Percentiles rank a stretch among this genome's conserved stretches.
Evolutionary conservation across 2,888 invertebrate genomes (phyloP).

Genomic region (Idaea aversata): DNA sequence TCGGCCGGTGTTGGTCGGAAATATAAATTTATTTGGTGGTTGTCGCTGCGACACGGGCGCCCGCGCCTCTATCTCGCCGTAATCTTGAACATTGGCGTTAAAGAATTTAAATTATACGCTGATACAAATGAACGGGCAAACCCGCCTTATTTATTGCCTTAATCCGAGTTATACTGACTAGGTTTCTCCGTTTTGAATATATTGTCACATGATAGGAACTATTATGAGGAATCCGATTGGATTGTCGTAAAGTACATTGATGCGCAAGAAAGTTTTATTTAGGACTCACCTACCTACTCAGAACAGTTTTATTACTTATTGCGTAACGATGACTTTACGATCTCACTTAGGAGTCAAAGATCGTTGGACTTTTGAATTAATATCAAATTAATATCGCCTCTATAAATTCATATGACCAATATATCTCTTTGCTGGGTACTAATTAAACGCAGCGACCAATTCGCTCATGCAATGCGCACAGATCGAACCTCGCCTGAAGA

Average conservation of each 20-base stretch:
- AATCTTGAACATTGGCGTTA: conserved; percentile 81
- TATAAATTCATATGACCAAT: conserved; percentile 71
- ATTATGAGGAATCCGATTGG: conserved; percentile 48
- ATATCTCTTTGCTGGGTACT: conserved; percentile 64
- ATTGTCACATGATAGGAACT: conserved; percentile 59
- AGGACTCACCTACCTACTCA: conserved; percentile 27
- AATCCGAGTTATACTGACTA: conserved; percentile 78
- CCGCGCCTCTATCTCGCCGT: conserved; percentile 74
- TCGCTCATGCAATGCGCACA: conserved; percentile 68
- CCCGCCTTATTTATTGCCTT: conserved; percentile 75
- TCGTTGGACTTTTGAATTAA: conserved; percentile 44
- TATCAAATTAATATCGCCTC: conserved; percentile 19
- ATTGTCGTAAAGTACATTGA: conserved; percentile 36
- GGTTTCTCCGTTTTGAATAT: conserved; percentile 61
- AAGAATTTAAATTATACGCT: conserved; percentile 80
- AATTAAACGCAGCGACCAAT: conserved; percentile 72
- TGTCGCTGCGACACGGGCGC: conserved; percentile 75
- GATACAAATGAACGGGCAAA: conserved; percentile 79
- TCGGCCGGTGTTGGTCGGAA: conserved; percentile 72
- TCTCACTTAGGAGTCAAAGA: conserved; percentile 28
- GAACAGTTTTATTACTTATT: conserved; percentile 10
- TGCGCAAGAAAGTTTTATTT: conserved; percentile 16
- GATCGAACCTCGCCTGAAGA: conserved; percentile 63
- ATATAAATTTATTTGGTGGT: conserved; percentile 79
- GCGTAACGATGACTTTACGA: conserved; percentile 21